A percentile compares a stretch with the other conserved stretches of the same genome.
phyloP scores from a whole-genome alignment of 2,113 vertebrate species.

The Noturus placidus region DNA sequence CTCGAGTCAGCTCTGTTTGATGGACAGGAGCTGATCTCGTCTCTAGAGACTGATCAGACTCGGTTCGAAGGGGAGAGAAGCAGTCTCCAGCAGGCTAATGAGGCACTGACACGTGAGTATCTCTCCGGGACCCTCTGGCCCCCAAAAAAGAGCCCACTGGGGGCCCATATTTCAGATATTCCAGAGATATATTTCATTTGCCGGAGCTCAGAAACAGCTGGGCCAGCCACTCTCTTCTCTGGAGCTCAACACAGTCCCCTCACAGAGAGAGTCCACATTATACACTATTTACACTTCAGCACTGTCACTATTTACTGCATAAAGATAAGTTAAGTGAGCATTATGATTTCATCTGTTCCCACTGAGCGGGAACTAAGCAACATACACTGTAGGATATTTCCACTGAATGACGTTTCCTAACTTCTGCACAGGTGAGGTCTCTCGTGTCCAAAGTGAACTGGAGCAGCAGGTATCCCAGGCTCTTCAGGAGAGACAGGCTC shows the following conservation, averaged over 20 bases:
- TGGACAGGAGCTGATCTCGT: slow-evolving; percentile 68
- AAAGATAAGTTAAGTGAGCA: slow-evolving; percentile 36
- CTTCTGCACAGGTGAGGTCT: slow-evolving; percentile 64
- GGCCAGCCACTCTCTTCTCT: slow-evolving; percentile 60
- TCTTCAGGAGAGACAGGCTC: slow-evolving; percentile 58
- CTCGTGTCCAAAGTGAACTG: slow-evolving; percentile 60
- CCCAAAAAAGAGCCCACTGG: slow-evolving; percentile 55
- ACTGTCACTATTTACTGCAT: slow-evolving; percentile 40
- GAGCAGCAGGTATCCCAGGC: slow-evolving; percentile 62
- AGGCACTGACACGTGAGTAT: slow-evolving; percentile 78
- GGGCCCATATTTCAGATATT: slow-evolving; percentile 68
- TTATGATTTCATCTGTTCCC: slow-evolving; percentile 40
- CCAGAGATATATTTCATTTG: slow-evolving; percentile 24
- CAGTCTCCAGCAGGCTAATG: slow-evolving; percentile 62
- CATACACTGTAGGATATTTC: slow-evolving; percentile 1
- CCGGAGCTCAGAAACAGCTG: slow-evolving; percentile 69
- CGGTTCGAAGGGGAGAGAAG: slow-evolving; percentile 71
- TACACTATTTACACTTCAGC: slow-evolving; percentile 44
- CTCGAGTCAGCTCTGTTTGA: slow-evolving; percentile 77
- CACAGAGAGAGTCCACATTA: slow-evolving; percentile 44
- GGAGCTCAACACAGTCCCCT: slow-evolving; percentile 55
- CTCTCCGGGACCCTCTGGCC: slow-evolving; percentile 47
- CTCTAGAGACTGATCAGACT: slow-evolving; percentile 67
- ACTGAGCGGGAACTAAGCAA: slow-evolving; percentile 19
- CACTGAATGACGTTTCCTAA: neutral